Evolutionary conservation across 2,888 invertebrate species (phyloP).

Genomic region (Cosmia trapezina): DNA sequence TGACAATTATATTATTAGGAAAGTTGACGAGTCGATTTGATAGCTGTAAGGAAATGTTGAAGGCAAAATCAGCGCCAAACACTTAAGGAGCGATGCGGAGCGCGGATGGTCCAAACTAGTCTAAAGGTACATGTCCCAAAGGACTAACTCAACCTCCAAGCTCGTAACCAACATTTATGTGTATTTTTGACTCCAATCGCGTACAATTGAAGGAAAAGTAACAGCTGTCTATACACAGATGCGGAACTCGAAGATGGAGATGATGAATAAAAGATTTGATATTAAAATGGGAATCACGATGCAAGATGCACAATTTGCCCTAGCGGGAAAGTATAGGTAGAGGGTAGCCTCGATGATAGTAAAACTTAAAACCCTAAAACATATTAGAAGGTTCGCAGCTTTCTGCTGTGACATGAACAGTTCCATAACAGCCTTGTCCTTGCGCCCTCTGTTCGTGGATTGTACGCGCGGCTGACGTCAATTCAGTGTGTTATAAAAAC

Average conservation of each 20-base stretch:
- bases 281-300: neutral
- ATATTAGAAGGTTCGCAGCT: neutral
- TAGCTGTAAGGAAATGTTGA: conserved; percentile 49
- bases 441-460: neutral
- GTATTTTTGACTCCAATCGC: conserved; percentile 43
- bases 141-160: conserved; percentile 50
- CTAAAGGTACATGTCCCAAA: conserved; percentile 59
- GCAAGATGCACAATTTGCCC: neutral
- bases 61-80: conserved; percentile 65
- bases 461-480: conserved; percentile 66
- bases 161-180: conserved; percentile 75
- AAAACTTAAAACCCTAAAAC: neutral
- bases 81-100: conserved; percentile 32
- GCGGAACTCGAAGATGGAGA: conserved; percentile 1
- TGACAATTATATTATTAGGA: conserved; percentile 9
- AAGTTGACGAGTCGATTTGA: conserved; percentile 46
- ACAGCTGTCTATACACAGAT: conserved; percentile 22
- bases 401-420: neutral
- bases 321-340: neutral
- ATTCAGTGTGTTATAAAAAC: conserved; percentile 82
- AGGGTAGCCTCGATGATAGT: neutral
- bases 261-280: conserved; percentile 1
- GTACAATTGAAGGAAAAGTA: conserved; percentile 44
- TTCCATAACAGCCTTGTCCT: conserved; percentile 9
- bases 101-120: conserved; percentile 14